Base-by-base conservation (phyloP, 2,888 invertebrate species). In the Agonopterix heracliana region DNA sequence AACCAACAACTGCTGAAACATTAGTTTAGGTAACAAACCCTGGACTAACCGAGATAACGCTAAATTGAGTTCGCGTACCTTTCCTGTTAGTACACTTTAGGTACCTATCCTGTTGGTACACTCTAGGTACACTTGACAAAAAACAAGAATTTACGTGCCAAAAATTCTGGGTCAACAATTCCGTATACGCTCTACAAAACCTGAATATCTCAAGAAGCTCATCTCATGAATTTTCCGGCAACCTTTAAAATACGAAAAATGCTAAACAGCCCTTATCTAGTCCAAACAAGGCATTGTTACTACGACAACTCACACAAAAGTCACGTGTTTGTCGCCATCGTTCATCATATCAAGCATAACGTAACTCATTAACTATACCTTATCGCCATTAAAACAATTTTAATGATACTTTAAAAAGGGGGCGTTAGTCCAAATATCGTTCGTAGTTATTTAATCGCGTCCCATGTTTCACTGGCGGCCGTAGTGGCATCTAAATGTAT, bases 401-500 rank as follows among this genome's bases (percentile, higher is more conserved):
- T 84, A 82, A 86, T 82, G 82, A 78, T 78, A 78, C 72, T 80
- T 81, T 76, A 79, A 82, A 79, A 81, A 81, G 72, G 73, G 75
- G 71, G 68, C 68, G 69, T 66, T 68, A 65, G 68, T 68, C 60
- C 57, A 57, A 60, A 61, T 68, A 68, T 60, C 60, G 65, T 63
- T 60, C 52, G 49, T 64, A 74, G 74, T 68, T 75, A 77, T 78
- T 78, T 79, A 78, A 85, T 79, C 76, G 72, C 63, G 69, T 64
- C 70, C 70, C 74, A 81, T 85, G 78, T 77, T 80, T 83, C 81
- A 83, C 68, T 60, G 59, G 26, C 26, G 26, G 7, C 7, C 26
- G 26, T 26, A 26, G 26, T 26, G 63, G 71, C 66, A 74, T 71
- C 77, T 85, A 88, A 26, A 88, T 86, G 87, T 81, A 63, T 73